Percentiles rank a stretch among this genome's conserved stretches.
Conservation (phyloP, 2,888 invertebrate genomes). For the Leptothorax acervorum region DNA sequence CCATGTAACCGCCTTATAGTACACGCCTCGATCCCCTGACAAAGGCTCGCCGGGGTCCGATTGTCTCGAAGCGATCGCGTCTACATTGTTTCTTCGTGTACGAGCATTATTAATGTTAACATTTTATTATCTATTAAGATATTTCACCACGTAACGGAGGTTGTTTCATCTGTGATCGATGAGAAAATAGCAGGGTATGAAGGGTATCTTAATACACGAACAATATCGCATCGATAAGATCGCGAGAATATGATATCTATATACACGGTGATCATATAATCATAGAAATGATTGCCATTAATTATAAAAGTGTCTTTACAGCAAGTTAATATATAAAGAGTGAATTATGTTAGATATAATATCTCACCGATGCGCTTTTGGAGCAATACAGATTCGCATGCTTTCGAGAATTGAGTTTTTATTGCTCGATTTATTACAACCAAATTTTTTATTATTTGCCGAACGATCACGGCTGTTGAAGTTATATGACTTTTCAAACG, state of each 20-base stretch:
- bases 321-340: background rate
- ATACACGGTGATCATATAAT: background rate
- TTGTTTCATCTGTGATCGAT: constrained; percentile 25
- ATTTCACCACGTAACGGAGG: background rate
- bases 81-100: background rate
- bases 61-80: constrained; percentile 22
- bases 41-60: constrained; percentile 22
- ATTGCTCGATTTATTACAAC: background rate
- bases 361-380: background rate
- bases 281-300: background rate
- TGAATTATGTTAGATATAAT: background rate
- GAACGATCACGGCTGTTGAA: background rate
- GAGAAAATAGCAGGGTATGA: constrained; percentile 33
- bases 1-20: constrained; percentile 28
- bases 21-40: constrained; percentile 19
- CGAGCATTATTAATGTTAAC: background rate
- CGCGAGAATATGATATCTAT: constrained; percentile 24
- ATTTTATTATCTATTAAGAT: constrained; percentile 18
- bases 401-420: background rate
- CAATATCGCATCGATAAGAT: constrained; percentile 33
- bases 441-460: constrained; percentile 12
- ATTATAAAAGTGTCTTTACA: background rate
- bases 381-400: background rate
- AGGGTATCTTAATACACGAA: background rate
- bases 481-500: background rate